These are phyloP conservation scores for Zhuqinia jingwanae DNA, from an alignment of 2,888 invertebrate species.

Conservation along the genomic window DNA sequence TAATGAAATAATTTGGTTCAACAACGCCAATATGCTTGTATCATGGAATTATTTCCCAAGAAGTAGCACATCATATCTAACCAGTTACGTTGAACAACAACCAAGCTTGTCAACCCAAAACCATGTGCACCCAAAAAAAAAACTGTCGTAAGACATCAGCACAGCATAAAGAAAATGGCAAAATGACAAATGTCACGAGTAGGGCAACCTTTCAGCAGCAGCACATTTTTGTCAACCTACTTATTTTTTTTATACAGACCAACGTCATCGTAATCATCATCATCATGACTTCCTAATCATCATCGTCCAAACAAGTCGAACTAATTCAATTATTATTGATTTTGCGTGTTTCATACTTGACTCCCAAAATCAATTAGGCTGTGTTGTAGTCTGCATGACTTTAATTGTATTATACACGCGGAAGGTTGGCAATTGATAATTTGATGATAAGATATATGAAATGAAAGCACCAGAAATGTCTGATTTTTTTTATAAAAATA, in stretches of 20 bases:
- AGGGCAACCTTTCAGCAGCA: conserved; percentile 43
- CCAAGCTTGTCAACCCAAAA: not conserved
- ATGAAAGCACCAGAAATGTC: conserved; percentile 25
- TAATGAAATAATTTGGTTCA: not conserved
- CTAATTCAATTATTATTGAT: not conserved
- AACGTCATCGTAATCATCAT: not conserved
- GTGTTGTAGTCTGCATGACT: not conserved
- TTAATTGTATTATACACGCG: too few species aligned
- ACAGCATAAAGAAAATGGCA: conserved; percentile 37
- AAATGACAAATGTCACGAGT: conserved; percentile 54
- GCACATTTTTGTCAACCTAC: conserved; percentile 45
- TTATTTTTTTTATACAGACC: conserved; percentile 29
- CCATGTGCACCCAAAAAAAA: not conserved
- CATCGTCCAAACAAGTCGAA: conserved; percentile 24
- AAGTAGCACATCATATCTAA: not conserved
- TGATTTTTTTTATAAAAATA: conserved; percentile 27
- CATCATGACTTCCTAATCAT: conserved; percentile 44
- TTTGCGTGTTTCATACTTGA: conserved; percentile 1
- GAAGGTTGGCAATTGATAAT: conserved; percentile 38
- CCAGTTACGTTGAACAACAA: not conserved
- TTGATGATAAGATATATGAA: conserved; percentile 8
- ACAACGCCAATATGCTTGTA: not conserved
- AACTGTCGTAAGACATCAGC: not conserved
- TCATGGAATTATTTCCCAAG: conserved; percentile 13
- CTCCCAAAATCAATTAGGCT: conserved; percentile 29